These are phyloP conservation scores for Brachypteracias leptosomus DNA, from an alignment of 2,113 vertebrate genomes.

Conservation along the genomic window DNA sequence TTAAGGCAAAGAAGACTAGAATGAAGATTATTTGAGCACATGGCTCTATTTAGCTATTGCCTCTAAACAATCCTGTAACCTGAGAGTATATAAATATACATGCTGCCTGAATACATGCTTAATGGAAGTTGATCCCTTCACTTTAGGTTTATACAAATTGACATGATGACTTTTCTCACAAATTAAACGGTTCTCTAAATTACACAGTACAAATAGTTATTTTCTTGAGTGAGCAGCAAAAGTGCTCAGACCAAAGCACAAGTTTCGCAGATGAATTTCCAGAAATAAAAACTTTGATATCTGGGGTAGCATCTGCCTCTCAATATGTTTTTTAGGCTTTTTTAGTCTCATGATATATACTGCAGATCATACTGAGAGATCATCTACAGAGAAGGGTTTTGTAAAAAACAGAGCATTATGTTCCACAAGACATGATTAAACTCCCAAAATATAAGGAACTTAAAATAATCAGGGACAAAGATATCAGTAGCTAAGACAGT, in stretches of 20 bases:
- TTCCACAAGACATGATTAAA: not conserved
- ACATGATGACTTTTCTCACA: not conserved
- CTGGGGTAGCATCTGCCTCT: slow-evolving; percentile 43
- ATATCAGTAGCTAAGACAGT: not conserved
- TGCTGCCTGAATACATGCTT: not conserved
- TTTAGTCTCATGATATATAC: not conserved
- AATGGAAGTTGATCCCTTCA: not conserved
- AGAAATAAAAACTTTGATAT: slow-evolving; percentile 32
- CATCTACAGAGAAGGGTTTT: not conserved
- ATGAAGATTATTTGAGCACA: not conserved
- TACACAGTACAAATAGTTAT: not conserved
- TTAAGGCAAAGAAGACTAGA: not conserved
- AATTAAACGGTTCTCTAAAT: not conserved
- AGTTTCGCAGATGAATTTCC: not conserved
- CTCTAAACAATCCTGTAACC: not conserved
- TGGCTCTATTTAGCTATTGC: not conserved
- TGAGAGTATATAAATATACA: not conserved
- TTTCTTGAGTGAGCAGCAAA: not conserved
- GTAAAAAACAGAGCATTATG: slow-evolving; percentile 3
- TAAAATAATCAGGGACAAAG: not conserved
- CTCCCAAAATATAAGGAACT: not conserved
- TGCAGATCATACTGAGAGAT: not conserved
- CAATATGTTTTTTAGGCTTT: slow-evolving; percentile 1
- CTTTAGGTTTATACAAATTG: not conserved
- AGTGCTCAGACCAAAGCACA: not conserved